These are phyloP conservation scores for Tupiocoris notatus DNA, from an alignment of 2,888 invertebrate species.

Conservation along the genomic window DNA sequence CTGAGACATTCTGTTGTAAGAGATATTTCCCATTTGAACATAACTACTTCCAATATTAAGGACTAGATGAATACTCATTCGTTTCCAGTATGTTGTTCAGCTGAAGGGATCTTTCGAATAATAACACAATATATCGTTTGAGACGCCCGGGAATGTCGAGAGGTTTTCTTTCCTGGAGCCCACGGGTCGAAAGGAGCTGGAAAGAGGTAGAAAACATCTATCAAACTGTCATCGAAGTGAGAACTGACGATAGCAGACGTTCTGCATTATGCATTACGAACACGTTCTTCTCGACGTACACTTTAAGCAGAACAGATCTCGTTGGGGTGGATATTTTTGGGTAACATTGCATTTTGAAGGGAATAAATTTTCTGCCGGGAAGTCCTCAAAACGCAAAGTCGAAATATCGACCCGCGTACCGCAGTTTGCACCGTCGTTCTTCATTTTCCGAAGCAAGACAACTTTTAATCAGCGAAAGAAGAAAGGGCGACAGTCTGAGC, in stretches of 20 bases:
- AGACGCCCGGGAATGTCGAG: too few relatives aligned
- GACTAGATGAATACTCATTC: too few relatives aligned
- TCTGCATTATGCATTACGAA: constrained; percentile 35
- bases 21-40: too few relatives aligned
- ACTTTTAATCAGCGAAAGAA: constrained; percentile 22
- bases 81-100: too few relatives aligned
- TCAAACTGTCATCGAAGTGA: constrained; percentile 37
- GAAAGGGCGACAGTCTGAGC: background rate
- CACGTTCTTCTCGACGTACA: constrained; percentile 23
- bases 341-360: background rate
- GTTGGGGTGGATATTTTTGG: background rate
- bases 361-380: background rate
- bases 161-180: too few relatives aligned
- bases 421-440: constrained; percentile 13
- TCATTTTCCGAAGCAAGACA: constrained; percentile 12
- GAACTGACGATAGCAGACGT: constrained; percentile 38
- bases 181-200: background rate
- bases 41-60: too few relatives aligned
- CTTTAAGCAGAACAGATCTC: background rate
- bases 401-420: background rate
- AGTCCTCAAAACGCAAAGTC: background rate
- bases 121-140: constrained; percentile 38
- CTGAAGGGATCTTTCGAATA: constrained; percentile 32
- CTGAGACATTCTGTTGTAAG: too few relatives aligned
- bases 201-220: constrained; percentile 26